Percentiles rank a stretch among this genome's conserved stretches.
Conservation (phyloP, 2,797 vertebrate species). For the Tinamus major region DNA sequence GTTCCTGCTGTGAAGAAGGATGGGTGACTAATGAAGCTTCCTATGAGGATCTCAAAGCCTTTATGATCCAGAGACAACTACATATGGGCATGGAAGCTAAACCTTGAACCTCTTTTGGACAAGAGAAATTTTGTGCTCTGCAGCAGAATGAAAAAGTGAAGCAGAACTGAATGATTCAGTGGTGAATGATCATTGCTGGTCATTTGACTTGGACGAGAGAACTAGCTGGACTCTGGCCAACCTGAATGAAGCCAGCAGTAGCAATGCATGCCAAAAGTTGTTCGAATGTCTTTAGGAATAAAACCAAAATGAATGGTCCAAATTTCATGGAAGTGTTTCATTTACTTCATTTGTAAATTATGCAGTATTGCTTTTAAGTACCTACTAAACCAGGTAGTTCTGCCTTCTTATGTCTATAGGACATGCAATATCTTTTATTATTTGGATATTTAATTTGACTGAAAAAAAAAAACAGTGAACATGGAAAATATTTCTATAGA, state of each 20-base stretch:
- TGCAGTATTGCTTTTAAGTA: not conserved
- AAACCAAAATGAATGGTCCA: not conserved
- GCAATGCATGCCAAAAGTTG: not conserved
- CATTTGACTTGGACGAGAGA: not conserved
- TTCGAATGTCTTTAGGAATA: not conserved
- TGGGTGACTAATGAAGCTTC: not conserved
- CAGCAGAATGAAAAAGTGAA: constrained; percentile 22
- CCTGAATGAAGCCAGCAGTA: not conserved
- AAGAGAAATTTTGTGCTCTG: not conserved
- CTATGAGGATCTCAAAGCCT: not conserved
- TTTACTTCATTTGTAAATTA: not conserved
- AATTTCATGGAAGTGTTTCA: not conserved
- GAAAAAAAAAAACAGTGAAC: not conserved
- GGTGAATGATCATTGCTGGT: not conserved
- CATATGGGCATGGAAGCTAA: not conserved
- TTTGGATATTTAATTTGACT: not conserved
- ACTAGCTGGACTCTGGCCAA: not conserved
- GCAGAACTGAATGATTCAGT: constrained; percentile 27
- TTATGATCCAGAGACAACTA: not conserved
- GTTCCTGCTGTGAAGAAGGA: not conserved
- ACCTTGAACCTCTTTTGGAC: not conserved
- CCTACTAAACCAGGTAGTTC: not conserved
- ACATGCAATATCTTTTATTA: not conserved
- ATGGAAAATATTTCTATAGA: not conserved
- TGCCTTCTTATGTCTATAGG: not conserved